Evolutionary conservation across 2,113 vertebrate genomes (phyloP).

Genomic region (Ahaetulla prasina): DNA sequence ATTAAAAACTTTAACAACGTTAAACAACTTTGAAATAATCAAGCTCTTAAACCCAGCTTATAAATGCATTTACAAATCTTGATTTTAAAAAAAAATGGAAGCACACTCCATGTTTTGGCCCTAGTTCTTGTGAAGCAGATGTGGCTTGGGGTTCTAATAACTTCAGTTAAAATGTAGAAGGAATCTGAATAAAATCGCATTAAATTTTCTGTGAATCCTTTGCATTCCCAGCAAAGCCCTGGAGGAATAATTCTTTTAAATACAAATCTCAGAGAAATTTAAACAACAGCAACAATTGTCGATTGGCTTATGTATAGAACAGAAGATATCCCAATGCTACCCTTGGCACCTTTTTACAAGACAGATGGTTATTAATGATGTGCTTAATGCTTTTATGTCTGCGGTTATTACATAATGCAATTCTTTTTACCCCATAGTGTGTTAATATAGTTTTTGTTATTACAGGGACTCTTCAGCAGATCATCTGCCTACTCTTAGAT

Average conservation of each 20-base stretch:
- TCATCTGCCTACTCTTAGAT: not conserved
- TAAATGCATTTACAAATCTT: not conserved
- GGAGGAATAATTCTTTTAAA: not conserved
- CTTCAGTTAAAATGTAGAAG: not conserved
- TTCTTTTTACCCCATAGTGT: conserved; percentile 24
- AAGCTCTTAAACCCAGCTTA: not conserved
- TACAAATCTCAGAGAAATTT: not conserved
- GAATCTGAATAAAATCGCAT: not conserved
- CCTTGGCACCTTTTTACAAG: not conserved
- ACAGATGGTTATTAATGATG: conserved; percentile 2
- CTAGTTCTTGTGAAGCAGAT: too few relatives aligned
- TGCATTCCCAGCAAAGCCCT: not conserved
- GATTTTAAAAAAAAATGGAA: not conserved
- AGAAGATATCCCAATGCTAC: not conserved
- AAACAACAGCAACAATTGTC: not conserved
- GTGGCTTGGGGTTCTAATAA: not conserved
- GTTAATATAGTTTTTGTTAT: conserved; percentile 1
- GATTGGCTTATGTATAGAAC: not conserved
- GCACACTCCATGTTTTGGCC: not conserved
- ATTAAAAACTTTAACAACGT: too few relatives aligned
- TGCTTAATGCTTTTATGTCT: conserved; percentile 11
- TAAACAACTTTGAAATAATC: not conserved
- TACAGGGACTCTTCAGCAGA: not conserved
- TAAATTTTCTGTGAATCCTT: not conserved
- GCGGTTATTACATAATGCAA: not conserved